Base-by-base conservation (phyloP, 2,113 vertebrate species). In the Aleadryas rufinucha region DNA sequence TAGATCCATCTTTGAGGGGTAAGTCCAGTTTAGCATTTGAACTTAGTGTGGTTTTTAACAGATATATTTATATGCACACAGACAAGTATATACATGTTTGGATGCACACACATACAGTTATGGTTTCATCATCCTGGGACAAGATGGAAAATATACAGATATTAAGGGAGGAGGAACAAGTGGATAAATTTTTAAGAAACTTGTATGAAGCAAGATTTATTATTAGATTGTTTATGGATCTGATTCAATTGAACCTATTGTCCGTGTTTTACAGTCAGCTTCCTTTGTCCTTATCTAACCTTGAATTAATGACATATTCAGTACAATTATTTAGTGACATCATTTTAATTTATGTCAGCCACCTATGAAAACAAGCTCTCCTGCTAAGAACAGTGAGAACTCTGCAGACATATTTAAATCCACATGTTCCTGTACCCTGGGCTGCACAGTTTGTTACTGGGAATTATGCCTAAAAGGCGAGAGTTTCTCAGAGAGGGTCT, bases 391-490 rank as follows among this genome's bases (percentile, higher is more conserved):
- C 71, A 95, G 47, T n/a, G 70, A 93, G 86, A 93, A 89, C 86
- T 71, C 33, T 42, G 17, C 16, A 70, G 76, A 60, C 2, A 11
- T 84, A 76, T 86, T 93, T 84, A 95, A 90, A 90, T 41, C 50
- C 76, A 89, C 69, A 53, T 68, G 71, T 86, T 95, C 76, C 56
- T 81, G 42, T 81, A 90, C 60, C 74, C 64, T 66, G 68, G 60
- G 35, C 85, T 86, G 94, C 76, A 96, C 95, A 94, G n/a, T 90
- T 81, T 95, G 93, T 87, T 89, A 90, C 86, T 95, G 96, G 93
- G 96, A 96, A 82, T 42, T 87, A 68, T 96, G 94, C 95, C 96
- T 95, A 84, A 97, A 95, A 92, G 91, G 52, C 35, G 37, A 81
- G 57, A 86, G 83, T 84, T 95, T 90, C 79, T 92, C 92, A 84